These are phyloP conservation scores for Ptychobarbus kaznakovi DNA, from an alignment of 2,797 vertebrate species.

Conservation along the genomic window DNA sequence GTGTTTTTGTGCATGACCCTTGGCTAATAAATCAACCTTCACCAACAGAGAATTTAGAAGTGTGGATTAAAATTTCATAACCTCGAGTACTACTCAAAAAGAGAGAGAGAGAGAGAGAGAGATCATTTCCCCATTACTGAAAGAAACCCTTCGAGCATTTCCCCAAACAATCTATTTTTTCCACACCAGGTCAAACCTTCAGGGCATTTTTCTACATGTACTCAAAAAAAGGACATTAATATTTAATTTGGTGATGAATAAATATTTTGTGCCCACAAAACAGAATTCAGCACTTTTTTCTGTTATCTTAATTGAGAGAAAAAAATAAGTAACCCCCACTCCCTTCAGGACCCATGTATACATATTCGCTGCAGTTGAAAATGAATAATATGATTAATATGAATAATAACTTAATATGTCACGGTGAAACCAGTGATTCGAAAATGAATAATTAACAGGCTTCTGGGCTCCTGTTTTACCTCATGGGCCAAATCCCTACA, in stretches of 20 bases:
- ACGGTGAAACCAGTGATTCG: constrained; percentile 43
- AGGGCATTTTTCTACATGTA: constrained; percentile 52
- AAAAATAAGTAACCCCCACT: constrained; percentile 20
- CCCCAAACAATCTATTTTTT: constrained; percentile 41
- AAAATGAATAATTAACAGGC: constrained; percentile 60
- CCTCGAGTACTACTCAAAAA: constrained; percentile 34
- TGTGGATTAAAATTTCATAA: constrained; percentile 66
- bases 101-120: background rate
- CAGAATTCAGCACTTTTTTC: constrained; percentile 57
- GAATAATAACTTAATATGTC: constrained; percentile 52
- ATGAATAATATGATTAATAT: constrained; percentile 51
- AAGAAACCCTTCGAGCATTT: constrained; percentile 46
- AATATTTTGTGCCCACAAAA: constrained; percentile 57
- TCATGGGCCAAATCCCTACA: constrained; percentile 28
- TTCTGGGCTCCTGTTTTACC: constrained; percentile 48
- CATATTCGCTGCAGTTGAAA: constrained; percentile 49
- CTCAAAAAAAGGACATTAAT: constrained; percentile 60
- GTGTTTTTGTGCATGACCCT: constrained; percentile 60
- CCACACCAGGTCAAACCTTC: constrained; percentile 61
- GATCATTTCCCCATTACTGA: constrained; percentile 58
- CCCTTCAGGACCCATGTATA: constrained; percentile 30
- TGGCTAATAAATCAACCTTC: constrained; percentile 52
- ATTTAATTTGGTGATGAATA: constrained; percentile 61
- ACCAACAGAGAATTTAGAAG: constrained; percentile 47
- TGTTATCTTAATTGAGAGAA: constrained; percentile 57